Percentiles rank a stretch among this genome's conserved stretches.
Evolutionary conservation across 1,140 invertebrate genomes (phyloP).

Genomic region (Panonychus citri): DNA sequence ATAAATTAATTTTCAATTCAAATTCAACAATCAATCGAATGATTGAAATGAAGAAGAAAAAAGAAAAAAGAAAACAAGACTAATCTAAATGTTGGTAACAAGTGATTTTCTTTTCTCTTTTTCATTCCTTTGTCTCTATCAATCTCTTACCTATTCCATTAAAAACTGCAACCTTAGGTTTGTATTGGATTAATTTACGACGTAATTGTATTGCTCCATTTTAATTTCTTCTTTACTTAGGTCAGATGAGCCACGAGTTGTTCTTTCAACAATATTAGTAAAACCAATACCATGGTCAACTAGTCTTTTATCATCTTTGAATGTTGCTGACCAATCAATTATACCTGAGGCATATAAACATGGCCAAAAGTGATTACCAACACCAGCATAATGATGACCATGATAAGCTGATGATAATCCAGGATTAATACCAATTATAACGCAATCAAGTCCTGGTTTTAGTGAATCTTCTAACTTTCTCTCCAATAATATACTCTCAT

Average conservation of each 20-base stretch:
- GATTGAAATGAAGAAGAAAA: too few species aligned
- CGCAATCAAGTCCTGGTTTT: slow-evolving; percentile 72
- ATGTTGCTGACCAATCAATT: slow-evolving; percentile 78
- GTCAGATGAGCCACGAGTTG: slow-evolving; percentile 84
- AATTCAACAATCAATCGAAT: too few species aligned
- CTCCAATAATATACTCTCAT: slow-evolving; percentile 26
- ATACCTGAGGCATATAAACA: slow-evolving; percentile 80
- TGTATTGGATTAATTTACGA: slow-evolving; percentile 73
- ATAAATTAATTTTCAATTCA: too few species aligned
- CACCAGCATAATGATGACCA: slow-evolving; percentile 91
- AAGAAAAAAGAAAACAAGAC: too few species aligned
- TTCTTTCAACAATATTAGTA: slow-evolving; percentile 84
- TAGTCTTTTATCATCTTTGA: slow-evolving; percentile 81
- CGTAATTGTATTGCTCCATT: slow-evolving; percentile 68
- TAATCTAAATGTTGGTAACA: too few species aligned
- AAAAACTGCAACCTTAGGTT: slow-evolving; percentile 89
- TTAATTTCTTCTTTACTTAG: slow-evolving; percentile 82
- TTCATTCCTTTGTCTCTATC: too few species aligned
- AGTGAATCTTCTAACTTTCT: slow-evolving; percentile 79
- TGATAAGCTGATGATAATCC: slow-evolving; percentile 88
- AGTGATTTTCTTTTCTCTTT: too few species aligned
- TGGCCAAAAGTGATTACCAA: slow-evolving; percentile 98
- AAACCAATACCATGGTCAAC: slow-evolving; percentile 84
- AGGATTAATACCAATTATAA: slow-evolving; percentile 94
- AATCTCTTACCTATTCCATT: slow-evolving; percentile 68